Percentiles rank a stretch among this genome's conserved stretches.
These are phyloP conservation scores for Pristionchus arcanus DNA, from an alignment of 2,888 invertebrate species.

Conservation along the genomic window DNA sequence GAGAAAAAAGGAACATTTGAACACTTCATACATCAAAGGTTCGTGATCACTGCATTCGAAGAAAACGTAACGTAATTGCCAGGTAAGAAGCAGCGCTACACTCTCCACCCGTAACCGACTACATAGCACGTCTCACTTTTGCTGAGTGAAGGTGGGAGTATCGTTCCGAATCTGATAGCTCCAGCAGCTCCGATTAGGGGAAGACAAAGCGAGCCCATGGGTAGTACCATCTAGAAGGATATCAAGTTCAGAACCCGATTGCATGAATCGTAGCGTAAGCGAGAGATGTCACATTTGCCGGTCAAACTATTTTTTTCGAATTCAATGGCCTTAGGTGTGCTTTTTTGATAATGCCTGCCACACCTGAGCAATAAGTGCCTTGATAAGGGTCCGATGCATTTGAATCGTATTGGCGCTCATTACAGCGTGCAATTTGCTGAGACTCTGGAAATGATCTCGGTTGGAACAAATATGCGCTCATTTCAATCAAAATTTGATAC, in stretches of 20 bases:
- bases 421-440: neutral
- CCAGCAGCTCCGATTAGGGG: neutral
- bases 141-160: neutral
- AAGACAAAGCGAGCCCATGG: neutral
- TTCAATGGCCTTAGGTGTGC: too few relatives aligned
- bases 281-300: too few relatives aligned
- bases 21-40: neutral
- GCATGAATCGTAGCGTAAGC: too few relatives aligned
- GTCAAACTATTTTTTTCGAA: too few relatives aligned
- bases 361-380: neutral
- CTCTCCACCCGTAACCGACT: neutral
- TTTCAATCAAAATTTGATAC: too few relatives aligned
- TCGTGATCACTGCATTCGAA: too few relatives aligned
- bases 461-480: neutral
- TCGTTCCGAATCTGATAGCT: neutral
- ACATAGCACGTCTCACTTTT: neutral
- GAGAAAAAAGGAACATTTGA: too few relatives aligned
- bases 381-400: neutral
- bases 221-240: neutral
- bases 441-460: neutral
- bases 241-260: too few relatives aligned
- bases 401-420: slow-evolving; percentile 33
- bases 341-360: too few relatives aligned
- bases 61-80: too few relatives aligned
- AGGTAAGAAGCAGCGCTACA: too few relatives aligned